Evolutionary conservation across 1,140 invertebrate species (phyloP), one percentile per base, ranked within the genome.

Genomic region (Odontomachus brunneus): DNA sequence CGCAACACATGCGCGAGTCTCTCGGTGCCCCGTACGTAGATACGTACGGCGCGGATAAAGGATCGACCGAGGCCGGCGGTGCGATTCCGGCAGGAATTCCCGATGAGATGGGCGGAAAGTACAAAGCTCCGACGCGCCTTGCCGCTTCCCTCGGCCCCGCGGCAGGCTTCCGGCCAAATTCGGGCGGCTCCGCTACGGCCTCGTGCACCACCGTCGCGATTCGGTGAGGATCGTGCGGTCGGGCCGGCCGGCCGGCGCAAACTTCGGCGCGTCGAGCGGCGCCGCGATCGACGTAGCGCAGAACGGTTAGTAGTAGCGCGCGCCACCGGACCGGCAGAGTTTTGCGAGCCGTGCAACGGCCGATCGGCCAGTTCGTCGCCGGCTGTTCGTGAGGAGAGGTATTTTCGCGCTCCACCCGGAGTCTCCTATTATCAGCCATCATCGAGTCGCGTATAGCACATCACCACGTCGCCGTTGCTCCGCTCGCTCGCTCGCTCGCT

Each of bases 331-430:
- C 73, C 74, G 65, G 72, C 74, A 73, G 65, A 75, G 88, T 91
- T 91, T 89, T 82, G 86, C 90, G 87, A 83, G 60, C 63, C 73
- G 72, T 81, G 88, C 87, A 90, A 89, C 90, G 88, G 90, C 88
- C 89, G 89, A 89, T 93, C 93, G 92, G 91, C 92, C 93, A 94
- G 93, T 94, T 94, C 92, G 89, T 93, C 91, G 91, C 91, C 92
- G 91, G 89, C 91, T 82, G 90, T 91, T 90, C 89, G 90, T 89
- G 92, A 84, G 62, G 88, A 82, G 80, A 91, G 90, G 91, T 90
- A 84, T 89, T 86, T 81, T 85, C 85, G 73, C 71, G 67, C 65
- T 44, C 66, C 84, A 71, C 62, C 84, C 82, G 72, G 83, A 48
- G 26, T 59, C 19, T 22, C 71, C 38, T 29, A 9, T 55, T 55